phyloP scores from a whole-genome alignment of 2,113 vertebrate species.

The Spermophilus dauricus region DNA sequence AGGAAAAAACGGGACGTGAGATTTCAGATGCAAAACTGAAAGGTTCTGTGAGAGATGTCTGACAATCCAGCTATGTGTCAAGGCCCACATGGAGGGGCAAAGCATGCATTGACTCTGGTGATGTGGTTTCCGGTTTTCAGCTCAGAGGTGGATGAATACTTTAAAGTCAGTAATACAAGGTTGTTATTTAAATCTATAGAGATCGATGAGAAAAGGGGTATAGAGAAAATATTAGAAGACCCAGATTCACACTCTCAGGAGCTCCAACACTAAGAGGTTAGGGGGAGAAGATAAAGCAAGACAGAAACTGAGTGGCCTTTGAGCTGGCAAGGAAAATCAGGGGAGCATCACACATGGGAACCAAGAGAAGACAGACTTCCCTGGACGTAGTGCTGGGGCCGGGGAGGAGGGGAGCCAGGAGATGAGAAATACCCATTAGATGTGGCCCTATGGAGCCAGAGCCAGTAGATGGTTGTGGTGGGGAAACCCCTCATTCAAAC shows the following conservation, averaged over 20 bases:
- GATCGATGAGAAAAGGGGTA: not conserved
- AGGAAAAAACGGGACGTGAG: not conserved
- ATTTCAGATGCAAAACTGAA: not conserved
- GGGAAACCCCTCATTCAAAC: not conserved
- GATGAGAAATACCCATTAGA: not conserved
- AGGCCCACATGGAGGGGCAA: not conserved
- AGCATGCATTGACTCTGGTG: no score
- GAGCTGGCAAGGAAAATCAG: not conserved
- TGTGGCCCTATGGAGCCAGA: no score
- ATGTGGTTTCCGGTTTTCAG: not conserved
- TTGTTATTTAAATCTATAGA: not conserved
- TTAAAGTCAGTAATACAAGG: not conserved
- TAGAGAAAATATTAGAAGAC: not conserved
- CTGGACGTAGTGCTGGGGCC: not conserved
- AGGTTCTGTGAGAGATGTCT: not conserved
- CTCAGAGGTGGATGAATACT: not conserved
- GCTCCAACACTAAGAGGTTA: not conserved
- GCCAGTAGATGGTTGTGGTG: not conserved
- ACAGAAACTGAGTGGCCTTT: fast-evolving
- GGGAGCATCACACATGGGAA: fast-evolving
- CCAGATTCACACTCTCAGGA: not conserved
- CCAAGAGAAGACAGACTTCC: not conserved
- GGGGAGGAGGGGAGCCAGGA: not conserved
- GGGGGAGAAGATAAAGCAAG: not conserved
- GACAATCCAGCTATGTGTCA: not conserved